Evolutionary conservation across 2,888 invertebrate genomes (phyloP), one percentile per base, ranked within the genome.

Genomic region (Aphidoletes aphidimyza): DNA sequence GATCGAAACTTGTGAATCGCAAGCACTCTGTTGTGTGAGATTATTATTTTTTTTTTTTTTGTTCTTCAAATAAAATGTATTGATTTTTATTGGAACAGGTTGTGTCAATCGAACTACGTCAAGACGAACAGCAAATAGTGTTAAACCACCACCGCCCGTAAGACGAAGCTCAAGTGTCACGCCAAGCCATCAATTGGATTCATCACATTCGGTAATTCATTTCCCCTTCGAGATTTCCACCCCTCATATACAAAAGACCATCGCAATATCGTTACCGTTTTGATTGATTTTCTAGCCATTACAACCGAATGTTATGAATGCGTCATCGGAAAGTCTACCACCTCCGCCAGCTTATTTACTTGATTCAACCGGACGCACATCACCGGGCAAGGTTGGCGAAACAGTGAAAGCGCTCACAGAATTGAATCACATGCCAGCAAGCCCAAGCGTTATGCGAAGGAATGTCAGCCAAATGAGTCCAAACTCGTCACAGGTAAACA

Each of bases 331-430:
- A 86, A 89, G 88, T 86, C 86, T 90, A 85, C 90, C 90, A 85
- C 90, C 90, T 85, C 90, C 90, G 81, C 90, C 90, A 19, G 89
- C 90, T 34, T 90, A 88, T 87, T 86, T 89, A 86, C 87, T 90
- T 85, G 90, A 90, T 86, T 85, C 87, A 85, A 83, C 87, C 45
- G 84, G 59, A 42, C 85, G 85, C 84, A 83, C 86, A 84, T 86
- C 86, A 84, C 85, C 87, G 84, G 86, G 86, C 69, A 94, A 94
- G 87, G 96, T 97, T 26, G 96, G 96, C 0, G 96, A 96, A 89
- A 96, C 96, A 0, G 95, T 96, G 9, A 95, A 96, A 88, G 96
- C 95, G 69, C 90, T 97, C 85, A 96, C 96, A 0, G 95, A 96
- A 88, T 90, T 96, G 86, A 94, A 95, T 87, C 96, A 96, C 90